Evolutionary conservation across 2,888 invertebrate species (phyloP), one percentile per base, ranked within the genome.

Genomic region (Andrena trimmerana): DNA sequence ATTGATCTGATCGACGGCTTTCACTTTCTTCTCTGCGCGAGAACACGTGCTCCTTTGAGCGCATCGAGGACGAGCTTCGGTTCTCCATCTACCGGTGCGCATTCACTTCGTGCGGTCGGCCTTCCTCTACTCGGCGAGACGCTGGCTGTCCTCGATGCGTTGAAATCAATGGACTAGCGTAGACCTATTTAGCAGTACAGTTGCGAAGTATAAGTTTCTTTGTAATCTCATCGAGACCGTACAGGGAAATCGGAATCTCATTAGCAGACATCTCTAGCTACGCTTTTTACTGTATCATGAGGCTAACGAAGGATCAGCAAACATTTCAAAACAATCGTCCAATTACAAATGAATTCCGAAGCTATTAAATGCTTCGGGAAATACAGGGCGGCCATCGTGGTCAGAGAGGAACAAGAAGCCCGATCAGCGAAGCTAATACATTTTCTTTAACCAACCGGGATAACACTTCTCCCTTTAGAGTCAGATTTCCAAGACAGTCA

Each of bases 401-500:
- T 20, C n/a, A 33, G 36, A 36, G 36, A 72, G 24, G 33, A 65
- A 65, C 33, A 65, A 52, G 8, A 20, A 79, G 63, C 59, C 48
- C 48, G 50, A 29, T 57, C 59, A 57, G 57, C n/a, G 42, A 48
- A 63, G 72, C 20, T 24, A 54, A 60, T 69, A 54, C 52, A 31
- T 52, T 66, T 66, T 48, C 10, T 71, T 57, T 6, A 29, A 76
- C 24, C 33, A 68, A 50, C 33, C 59, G 33, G n/a, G 59, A 13
- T 57, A 62, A 76, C 54, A 63, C 59, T 71, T 71, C 66, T 54
- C 65, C 50, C 33, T 65, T 68, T 69, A 63, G 66, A 72, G 67
- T 70, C 31, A 67, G 42, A 65, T 59, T 70, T 71, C 70, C 42
- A 84, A 84, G 84, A 71, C 74, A 84, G 79, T 78, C 29, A 36